Evolutionary conservation across 2,888 invertebrate genomes (phyloP).

Genomic region (Drosophila longiperda): DNA sequence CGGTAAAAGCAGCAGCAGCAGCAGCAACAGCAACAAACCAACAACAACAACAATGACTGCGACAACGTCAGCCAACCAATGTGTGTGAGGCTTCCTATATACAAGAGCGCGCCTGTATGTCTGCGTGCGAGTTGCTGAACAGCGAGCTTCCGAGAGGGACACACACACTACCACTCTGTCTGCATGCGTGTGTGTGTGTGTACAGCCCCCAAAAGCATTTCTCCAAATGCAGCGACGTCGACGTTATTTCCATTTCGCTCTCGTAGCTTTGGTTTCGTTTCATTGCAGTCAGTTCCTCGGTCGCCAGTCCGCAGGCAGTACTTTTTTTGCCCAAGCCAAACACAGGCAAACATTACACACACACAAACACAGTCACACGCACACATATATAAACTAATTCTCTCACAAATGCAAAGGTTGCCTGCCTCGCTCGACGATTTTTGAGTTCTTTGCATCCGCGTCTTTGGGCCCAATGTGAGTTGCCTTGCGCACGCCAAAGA

Average conservation of each 20-base stretch:
- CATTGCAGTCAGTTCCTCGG: conserved; percentile 62
- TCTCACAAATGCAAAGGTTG: conserved; percentile 38
- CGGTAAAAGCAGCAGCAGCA: conserved; percentile 39
- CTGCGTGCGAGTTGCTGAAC: conserved; percentile 43
- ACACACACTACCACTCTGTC: conserved; percentile 15
- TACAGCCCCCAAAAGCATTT: conserved; percentile 79
- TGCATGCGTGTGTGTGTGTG: conserved; percentile 31
- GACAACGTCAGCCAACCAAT: conserved; percentile 64
- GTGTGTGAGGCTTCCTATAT: conserved; percentile 77
- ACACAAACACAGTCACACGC: conserved; percentile 11
- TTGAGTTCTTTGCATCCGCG: conserved; percentile 79
- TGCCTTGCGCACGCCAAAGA: conserved; percentile 81
- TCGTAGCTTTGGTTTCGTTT: conserved; percentile 66
- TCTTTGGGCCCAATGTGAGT: conserved; percentile 77
- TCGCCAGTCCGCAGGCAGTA: conserved; percentile 31
- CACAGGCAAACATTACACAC: conserved; percentile 61
- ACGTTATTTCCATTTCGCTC: conserved; percentile 47
- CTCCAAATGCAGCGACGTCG: conserved; percentile 73
- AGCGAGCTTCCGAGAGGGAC: conserved; percentile 46
- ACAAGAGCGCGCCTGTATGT: conserved; percentile 65
- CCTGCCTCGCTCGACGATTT: conserved; percentile 58
- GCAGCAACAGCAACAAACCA: conserved; percentile 33
- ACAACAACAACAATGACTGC: conserved; percentile 21
- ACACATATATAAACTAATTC: conserved; percentile 9
- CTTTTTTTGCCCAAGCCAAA: conserved; percentile 52